Conservation (phyloP, 1,140 invertebrate species). For the Antheraea mylitta region DNA sequence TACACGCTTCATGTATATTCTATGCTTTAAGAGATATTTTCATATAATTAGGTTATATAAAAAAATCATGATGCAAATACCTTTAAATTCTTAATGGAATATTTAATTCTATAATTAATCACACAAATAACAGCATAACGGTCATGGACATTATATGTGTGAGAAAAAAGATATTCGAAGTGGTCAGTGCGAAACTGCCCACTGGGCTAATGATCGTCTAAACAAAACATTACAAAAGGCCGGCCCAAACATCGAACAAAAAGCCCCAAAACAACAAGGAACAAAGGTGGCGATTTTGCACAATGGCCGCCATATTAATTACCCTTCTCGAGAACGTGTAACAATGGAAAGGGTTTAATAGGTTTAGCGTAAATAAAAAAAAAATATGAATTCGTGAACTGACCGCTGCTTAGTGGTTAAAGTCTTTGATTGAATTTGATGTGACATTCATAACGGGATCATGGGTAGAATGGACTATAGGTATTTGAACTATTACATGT, state of each 20-base stretch:
- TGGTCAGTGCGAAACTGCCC: conserved; percentile 67
- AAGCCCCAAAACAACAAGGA: conserved; percentile 51
- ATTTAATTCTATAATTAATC: conserved; percentile 32
- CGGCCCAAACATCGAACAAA: conserved; percentile 40
- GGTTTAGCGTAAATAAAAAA: conserved; percentile 73
- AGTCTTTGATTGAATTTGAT: conserved; percentile 45
- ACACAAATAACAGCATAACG: conserved; percentile 39
- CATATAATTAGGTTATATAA: neutral
- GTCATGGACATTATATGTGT: conserved; percentile 41
- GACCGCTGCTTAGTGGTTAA: conserved; percentile 49
- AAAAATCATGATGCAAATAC: neutral
- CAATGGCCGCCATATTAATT: conserved; percentile 72
- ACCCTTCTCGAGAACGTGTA: conserved; percentile 57
- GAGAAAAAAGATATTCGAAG: conserved; percentile 48
- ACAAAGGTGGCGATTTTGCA: conserved; percentile 66
- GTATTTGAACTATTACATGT: neutral
- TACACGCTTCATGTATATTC: too few relatives aligned
- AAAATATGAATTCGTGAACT: conserved; percentile 46
- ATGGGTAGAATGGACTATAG: neutral
- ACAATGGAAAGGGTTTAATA: conserved; percentile 73
- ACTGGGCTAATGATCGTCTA: conserved; percentile 69
- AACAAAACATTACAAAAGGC: conserved; percentile 60
- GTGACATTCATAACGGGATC: conserved; percentile 41
- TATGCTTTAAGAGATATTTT: too few relatives aligned
- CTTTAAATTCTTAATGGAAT: neutral